Conservation (phyloP, 2,113 vertebrate species). For the Odocoileus hemionus region DNA sequence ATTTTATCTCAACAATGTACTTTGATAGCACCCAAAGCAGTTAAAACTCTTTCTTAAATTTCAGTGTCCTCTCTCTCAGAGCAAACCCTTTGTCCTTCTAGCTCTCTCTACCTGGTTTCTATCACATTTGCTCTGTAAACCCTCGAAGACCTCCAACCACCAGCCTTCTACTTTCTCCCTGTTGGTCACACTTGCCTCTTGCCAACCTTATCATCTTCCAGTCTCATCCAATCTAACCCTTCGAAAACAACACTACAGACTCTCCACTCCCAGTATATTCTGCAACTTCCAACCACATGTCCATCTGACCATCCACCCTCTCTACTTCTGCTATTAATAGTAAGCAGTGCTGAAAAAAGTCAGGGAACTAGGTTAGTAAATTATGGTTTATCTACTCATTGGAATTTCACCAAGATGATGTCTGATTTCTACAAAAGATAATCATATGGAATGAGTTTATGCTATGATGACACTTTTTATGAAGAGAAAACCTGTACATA, state of each 20-base stretch:
- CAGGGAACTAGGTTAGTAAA: not conserved
- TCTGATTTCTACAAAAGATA: not conserved
- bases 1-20: not conserved
- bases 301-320: not conserved
- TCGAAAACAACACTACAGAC: not conserved
- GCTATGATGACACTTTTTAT: not conserved
- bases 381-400: not conserved
- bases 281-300: not conserved
- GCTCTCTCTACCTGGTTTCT: not conserved
- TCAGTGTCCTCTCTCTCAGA: not conserved
- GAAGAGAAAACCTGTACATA: not conserved
- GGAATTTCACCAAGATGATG: not conserved
- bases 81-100: not conserved
- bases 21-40: not conserved
- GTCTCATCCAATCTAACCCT: not conserved
- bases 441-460: not conserved
- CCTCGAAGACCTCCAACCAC: not conserved
- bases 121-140: not conserved
- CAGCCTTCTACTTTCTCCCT: not conserved
- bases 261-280: not conserved
- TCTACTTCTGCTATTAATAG: not conserved
- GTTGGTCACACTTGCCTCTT: not conserved
- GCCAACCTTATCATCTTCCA: not conserved
- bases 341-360: not conserved
- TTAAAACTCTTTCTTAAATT: not conserved